Base-by-base conservation (phyloP, 2,797 vertebrate genomes). In the Sarcoramphus papa region DNA sequence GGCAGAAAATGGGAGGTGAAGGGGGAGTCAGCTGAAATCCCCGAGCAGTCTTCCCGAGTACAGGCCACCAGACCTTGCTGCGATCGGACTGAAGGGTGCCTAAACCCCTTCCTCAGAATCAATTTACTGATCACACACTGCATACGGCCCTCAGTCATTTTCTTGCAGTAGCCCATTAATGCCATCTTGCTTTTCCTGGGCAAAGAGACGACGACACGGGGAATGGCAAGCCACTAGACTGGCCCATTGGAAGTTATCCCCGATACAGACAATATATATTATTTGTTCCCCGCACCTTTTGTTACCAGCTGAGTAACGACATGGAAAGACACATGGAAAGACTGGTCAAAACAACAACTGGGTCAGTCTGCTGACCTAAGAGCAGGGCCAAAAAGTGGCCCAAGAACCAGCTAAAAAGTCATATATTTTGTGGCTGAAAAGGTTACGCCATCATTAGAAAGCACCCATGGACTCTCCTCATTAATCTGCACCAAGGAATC, bases 401-500 rank as follows among this genome's bases (percentile, higher is more conserved):
- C 16, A 57, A 67, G 31, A 63, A 91, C 31, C 7, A 62, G 50
- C 37, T 75, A 57, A 65, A 91, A 75, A 35, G 57, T n/a, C 7
- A 31, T 57, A 11, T 43, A 24, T 83, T 76, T 86, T 65, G 54
- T 33, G 33, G 43, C 77, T 95, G 89, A 67, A 94, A 74, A 54
- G 84, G 65, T 79, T 14, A 51, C 3, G 8, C 69, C 8, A 7
- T 76, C 54, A n/a, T 72, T 91, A 82, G 93, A 92, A 95, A 93
- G 76, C 41, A 91, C 89, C 83, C 60, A n/a, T 53, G 80, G 81
- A 88, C 70, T 88, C 75, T 57, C 84, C 83, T 93, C 24, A 19
- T 91, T 90, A 93, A 82, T 81, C 90, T 90, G 50, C 60, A 51
- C 35, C 10, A 54, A 94, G 75, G 47, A 95, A 92, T 95, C 75